Percentiles rank a stretch among this genome's conserved stretches.
Conservation (phyloP, 2,888 invertebrate species). For the Stenichneumon culpator region DNA sequence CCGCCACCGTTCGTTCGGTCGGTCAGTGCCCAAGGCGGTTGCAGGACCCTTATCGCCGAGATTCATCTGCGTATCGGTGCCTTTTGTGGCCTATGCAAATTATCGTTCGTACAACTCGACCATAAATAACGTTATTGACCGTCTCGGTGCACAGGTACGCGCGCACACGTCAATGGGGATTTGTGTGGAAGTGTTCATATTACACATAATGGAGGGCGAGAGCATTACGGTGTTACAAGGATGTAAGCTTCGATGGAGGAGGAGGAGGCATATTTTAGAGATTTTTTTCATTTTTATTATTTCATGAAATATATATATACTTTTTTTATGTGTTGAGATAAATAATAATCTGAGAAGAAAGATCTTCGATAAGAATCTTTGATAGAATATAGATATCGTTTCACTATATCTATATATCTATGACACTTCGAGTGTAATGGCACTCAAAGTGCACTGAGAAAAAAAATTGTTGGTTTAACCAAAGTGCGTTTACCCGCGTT, state of each 20-base stretch:
- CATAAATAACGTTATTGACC: constrained; percentile 81
- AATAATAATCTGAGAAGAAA: too few relatives aligned
- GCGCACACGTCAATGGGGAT: constrained; percentile 47
- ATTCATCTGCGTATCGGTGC: constrained; percentile 81
- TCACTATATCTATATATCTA: too few relatives aligned
- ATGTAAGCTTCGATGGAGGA: constrained; percentile 46
- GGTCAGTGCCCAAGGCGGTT: constrained; percentile 64
- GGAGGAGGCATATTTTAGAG: constrained; percentile 21
- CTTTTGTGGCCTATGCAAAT: constrained; percentile 82
- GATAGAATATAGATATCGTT: too few relatives aligned
- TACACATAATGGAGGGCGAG: constrained; percentile 60
- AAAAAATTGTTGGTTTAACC: too few relatives aligned
- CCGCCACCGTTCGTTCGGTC: constrained; percentile 32
- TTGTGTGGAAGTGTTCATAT: constrained; percentile 62
- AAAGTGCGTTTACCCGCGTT: too few relatives aligned
- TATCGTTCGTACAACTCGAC: constrained; percentile 75
- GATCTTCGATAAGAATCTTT: too few relatives aligned
- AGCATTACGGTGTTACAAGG: constrained; percentile 64
- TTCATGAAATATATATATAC: background rate
- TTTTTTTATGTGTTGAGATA: background rate
- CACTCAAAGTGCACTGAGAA: too few relatives aligned
- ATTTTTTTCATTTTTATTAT: constrained; percentile 37
- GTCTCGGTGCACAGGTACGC: constrained; percentile 67
- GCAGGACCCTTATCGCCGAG: constrained; percentile 77
- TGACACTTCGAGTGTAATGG: too few relatives aligned